These are phyloP conservation scores for Nothocercus julius DNA, from an alignment of 2,113 vertebrate genomes.

Conservation along the genomic window DNA sequence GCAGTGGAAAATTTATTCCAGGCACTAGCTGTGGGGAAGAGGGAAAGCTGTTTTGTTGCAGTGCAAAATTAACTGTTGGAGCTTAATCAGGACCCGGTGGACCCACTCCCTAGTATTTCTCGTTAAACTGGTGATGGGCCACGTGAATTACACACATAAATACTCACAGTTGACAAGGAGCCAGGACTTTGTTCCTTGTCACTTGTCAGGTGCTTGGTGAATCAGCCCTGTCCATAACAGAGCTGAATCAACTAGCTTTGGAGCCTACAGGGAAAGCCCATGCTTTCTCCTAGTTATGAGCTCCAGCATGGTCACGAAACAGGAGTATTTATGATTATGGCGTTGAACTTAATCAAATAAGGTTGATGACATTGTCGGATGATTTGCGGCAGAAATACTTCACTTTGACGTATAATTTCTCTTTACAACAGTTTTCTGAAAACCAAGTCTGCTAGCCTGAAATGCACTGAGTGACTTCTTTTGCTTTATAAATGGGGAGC, in stretches of 20 bases:
- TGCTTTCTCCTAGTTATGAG: not conserved
- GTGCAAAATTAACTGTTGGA: no score
- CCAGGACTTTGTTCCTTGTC: not conserved
- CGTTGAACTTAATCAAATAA: conserved; percentile 31
- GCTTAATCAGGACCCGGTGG: not conserved
- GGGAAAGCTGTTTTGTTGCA: no score
- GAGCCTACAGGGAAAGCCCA: not conserved
- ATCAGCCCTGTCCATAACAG: not conserved
- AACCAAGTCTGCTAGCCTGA: not conserved
- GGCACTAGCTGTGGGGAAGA: no score
- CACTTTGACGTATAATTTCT: conserved; percentile 49
- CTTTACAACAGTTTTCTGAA: conserved; percentile 16
- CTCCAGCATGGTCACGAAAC: not conserved
- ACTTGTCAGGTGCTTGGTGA: not conserved
- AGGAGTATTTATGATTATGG: conserved; percentile 42
- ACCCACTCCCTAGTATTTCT: not conserved
- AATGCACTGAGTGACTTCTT: not conserved
- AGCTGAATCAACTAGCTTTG: not conserved
- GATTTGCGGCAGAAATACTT: conserved; percentile 50
- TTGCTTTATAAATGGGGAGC: not conserved
- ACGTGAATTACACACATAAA: not conserved
- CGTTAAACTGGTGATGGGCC: no score
- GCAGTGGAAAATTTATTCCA: no score
- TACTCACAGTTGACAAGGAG: not conserved
- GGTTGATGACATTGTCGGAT: not conserved